Evolutionary conservation across 2,888 invertebrate genomes (phyloP).

Genomic region (Caenorhabditis japonica): DNA sequence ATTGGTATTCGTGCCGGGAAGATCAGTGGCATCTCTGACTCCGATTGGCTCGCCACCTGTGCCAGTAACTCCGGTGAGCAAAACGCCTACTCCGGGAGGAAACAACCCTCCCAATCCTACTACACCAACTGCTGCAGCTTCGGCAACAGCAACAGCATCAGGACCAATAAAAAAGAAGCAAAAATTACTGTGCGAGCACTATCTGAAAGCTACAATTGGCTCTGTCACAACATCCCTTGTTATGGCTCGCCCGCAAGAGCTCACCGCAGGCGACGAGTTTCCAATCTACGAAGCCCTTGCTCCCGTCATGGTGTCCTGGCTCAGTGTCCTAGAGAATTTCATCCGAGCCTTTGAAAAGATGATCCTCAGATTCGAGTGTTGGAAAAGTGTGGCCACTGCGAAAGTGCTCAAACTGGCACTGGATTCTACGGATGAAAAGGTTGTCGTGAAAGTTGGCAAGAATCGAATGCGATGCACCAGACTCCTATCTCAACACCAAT

Average conservation of each 20-base stretch:
- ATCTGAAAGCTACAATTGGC: slow-evolving; percentile 47
- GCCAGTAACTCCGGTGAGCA: slow-evolving; percentile 11
- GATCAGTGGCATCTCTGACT: slow-evolving; percentile 8
- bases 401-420: slow-evolving; percentile 57
- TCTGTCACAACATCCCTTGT: slow-evolving; percentile 57
- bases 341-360: slow-evolving; percentile 21
- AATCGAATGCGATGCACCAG: slow-evolving; percentile 42
- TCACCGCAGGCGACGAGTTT: slow-evolving; percentile 62
- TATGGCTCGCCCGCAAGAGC: slow-evolving; percentile 64
- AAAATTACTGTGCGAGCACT: slow-evolving; percentile 29
- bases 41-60: slow-evolving; percentile 22
- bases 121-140: too few relatives aligned
- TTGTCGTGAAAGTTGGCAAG: slow-evolving; percentile 48
- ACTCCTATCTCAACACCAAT: slow-evolving; percentile 47
- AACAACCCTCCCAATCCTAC: too few relatives aligned
- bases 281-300: slow-evolving; percentile 72
- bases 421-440: slow-evolving; percentile 51
- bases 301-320: slow-evolving; percentile 70
- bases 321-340: slow-evolving; percentile 52
- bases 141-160: neutral
- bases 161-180: slow-evolving; percentile 11
- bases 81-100: slow-evolving; percentile 8
- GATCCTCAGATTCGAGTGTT: slow-evolving; percentile 26
- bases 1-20: neutral
- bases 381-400: slow-evolving; percentile 52